A percentile compares a stretch with the other conserved stretches of the same genome.
Conservation (phyloP, 2,113 vertebrate species). For the Microtus oregoni region DNA sequence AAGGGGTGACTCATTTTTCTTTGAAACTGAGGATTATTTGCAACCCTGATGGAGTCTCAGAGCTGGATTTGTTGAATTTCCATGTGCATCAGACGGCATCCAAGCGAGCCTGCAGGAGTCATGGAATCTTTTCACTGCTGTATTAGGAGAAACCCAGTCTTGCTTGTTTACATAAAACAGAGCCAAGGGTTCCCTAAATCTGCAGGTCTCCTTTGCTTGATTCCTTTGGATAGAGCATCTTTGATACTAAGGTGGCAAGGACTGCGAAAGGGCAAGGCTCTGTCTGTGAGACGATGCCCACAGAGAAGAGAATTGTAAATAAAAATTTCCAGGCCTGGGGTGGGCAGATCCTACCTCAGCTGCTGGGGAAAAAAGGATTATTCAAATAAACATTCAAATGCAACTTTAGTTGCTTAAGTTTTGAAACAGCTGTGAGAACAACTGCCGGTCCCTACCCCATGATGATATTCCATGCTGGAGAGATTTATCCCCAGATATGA, state of each 20-base stretch:
- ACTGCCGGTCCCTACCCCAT: not conserved
- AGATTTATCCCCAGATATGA: slow-evolving; percentile 50
- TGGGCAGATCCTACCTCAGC: not conserved
- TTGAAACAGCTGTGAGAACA: slow-evolving; percentile 60
- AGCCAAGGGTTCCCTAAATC: not conserved
- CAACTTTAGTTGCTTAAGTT: slow-evolving; percentile 28
- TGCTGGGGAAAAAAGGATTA: not conserved
- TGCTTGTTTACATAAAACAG: not conserved
- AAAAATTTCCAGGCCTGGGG: not conserved
- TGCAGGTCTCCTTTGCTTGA: slow-evolving; percentile 6
- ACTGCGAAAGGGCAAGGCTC: not conserved
- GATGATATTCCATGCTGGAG: not conserved
- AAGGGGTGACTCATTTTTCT: not conserved
- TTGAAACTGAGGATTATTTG: not conserved
- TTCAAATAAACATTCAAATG: slow-evolving; percentile 12
- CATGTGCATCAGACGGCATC: not conserved
- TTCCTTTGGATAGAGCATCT: not conserved
- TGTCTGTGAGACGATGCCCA: not conserved
- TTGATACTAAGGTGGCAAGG: not conserved
- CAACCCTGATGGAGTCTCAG: not conserved
- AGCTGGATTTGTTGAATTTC: not conserved
- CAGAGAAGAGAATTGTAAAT: not conserved
- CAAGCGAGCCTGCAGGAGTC: not conserved
- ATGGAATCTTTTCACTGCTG: not conserved
- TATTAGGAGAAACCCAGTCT: slow-evolving; percentile 6